Conservation (phyloP, 2,797 vertebrate genomes). For the Propithecus deckenii region DNA sequence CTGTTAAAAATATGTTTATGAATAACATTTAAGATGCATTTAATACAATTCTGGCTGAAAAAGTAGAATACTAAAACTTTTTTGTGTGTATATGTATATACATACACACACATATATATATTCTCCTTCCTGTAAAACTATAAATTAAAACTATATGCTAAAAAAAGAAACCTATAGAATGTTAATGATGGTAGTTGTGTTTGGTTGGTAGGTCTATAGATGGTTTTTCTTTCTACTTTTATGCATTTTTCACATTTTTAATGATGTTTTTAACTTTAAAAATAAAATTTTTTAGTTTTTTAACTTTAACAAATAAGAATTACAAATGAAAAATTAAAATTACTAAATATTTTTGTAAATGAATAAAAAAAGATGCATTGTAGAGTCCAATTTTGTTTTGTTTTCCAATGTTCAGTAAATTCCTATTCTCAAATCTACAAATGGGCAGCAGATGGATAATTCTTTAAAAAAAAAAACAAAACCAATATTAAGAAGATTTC, state of each 20-base stretch:
- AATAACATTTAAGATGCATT: not conserved
- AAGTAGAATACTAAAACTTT: not conserved
- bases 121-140: not conserved
- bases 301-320: not conserved
- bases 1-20: slow-evolving; percentile 22
- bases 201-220: not conserved
- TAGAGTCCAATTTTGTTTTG: not conserved
- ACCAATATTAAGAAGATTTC: not conserved
- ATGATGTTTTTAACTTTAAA: not conserved
- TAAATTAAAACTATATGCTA: not conserved
- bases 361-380: not conserved
- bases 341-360: not conserved
- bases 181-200: not conserved
- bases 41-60: slow-evolving; percentile 6
- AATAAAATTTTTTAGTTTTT: not conserved
- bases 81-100: not conserved
- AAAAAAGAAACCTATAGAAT: not conserved
- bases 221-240: not conserved
- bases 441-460: not conserved
- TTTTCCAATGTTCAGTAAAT: not conserved
- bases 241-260: not conserved
- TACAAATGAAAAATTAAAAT: not conserved
- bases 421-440: not conserved
- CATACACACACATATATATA: not conserved
- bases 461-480: not conserved